phyloP scores from a whole-genome alignment of 64 coral and sea anemone genomes.

The Dendronephthya gigantea region DNA sequence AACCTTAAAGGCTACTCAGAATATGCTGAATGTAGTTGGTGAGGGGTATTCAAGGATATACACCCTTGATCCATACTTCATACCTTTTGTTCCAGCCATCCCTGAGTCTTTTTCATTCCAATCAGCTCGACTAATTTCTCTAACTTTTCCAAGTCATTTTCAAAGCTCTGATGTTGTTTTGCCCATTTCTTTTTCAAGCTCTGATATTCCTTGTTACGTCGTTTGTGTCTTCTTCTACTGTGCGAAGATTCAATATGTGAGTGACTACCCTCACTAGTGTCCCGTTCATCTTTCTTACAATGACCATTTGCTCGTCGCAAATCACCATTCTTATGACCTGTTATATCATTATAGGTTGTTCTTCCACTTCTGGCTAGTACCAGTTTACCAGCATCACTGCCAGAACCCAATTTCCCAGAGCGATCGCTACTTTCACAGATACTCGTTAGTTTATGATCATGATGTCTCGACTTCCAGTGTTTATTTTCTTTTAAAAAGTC shows the following conservation, averaged over 20 bases:
- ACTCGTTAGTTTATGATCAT: not conserved
- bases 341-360: not conserved
- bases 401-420: not conserved
- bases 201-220: not conserved
- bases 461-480: constrained; percentile 4
- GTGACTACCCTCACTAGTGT: not conserved
- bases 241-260: not conserved
- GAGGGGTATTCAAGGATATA: too few relatives aligned
- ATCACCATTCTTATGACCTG: not conserved
- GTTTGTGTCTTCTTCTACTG: not conserved
- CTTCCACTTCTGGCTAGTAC: not conserved
- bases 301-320: not conserved
- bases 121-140: constrained; percentile 1
- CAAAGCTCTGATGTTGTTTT: constrained; percentile 4
- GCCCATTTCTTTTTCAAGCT: constrained; percentile 18
- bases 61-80: not conserved
- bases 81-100: not conserved
- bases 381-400: not conserved
- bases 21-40: too few relatives aligned
- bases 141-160: constrained; percentile 13
- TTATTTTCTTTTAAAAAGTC: not conserved
- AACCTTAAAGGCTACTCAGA: too few relatives aligned
- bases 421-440: constrained; percentile 5
- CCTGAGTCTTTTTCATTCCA: constrained; percentile 8
- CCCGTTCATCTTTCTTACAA: not conserved